A percentile compares a stretch with the other conserved stretches of the same genome.
Conservation (phyloP, 2,797 vertebrate species). For the Tolypeutes matacus region DNA sequence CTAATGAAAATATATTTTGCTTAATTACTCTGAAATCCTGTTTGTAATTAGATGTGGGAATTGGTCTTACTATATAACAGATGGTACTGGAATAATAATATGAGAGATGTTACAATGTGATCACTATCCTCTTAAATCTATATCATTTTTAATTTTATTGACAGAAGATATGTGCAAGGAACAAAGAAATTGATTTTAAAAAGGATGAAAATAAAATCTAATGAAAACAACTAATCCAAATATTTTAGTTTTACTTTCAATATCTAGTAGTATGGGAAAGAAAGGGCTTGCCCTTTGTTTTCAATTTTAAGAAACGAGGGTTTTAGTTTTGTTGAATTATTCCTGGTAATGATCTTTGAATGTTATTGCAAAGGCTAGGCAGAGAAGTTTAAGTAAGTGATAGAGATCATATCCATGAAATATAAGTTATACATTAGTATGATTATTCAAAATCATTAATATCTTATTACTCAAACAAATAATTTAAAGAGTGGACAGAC, state of each 20-base stretch:
- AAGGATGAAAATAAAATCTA: constrained; percentile 88
- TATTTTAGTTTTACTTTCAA: constrained; percentile 78
- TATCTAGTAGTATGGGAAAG: constrained; percentile 50
- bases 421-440: constrained; percentile 72
- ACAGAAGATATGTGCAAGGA: constrained; percentile 89
- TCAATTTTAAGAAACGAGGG: constrained; percentile 81
- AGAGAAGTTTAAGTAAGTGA: constrained; percentile 84
- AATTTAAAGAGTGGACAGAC: constrained; percentile 79
- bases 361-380: constrained; percentile 74
- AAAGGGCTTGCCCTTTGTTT: constrained; percentile 79
- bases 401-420: constrained; percentile 77
- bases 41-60: constrained; percentile 97
- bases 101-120: constrained; percentile 91
- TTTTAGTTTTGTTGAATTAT: constrained; percentile 73
- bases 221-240: constrained; percentile 86
- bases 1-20: constrained; percentile 95
- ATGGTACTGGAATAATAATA: constrained; percentile 96
- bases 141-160: constrained; percentile 93
- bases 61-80: constrained; percentile 95
- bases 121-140: constrained; percentile 89
- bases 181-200: constrained; percentile 91
- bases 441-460: constrained; percentile 84
- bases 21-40: constrained; percentile 95
- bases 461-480: constrained; percentile 62
- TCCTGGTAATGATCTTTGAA: constrained; percentile 72